A percentile compares a stretch with the other conserved stretches of the same genome.
phyloP scores from a whole-genome alignment of 2,797 vertebrate genomes.

The Pampus argenteus region DNA sequence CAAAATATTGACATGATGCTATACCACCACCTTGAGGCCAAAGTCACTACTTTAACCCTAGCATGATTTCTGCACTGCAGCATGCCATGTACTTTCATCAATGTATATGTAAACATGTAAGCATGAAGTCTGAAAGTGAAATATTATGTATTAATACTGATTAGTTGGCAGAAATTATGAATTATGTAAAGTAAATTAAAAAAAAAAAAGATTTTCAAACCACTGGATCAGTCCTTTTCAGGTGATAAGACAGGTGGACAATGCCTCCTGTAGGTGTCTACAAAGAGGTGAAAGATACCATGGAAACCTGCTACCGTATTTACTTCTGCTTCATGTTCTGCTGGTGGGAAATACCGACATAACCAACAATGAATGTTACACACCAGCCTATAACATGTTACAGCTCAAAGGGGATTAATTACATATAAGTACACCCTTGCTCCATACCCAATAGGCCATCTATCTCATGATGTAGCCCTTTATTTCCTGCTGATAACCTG shows the following conservation, averaged over 20 bases:
- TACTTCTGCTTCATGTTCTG: neutral
- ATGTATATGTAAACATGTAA: neutral
- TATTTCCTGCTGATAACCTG: slow-evolving; percentile 82
- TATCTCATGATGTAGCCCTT: slow-evolving; percentile 72
- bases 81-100: neutral
- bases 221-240: neutral
- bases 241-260: slow-evolving; percentile 15
- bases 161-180: neutral
- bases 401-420: slow-evolving; percentile 61
- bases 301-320: neutral
- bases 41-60: neutral
- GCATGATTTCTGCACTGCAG: neutral
- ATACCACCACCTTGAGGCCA: slow-evolving; percentile 34
- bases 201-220: neutral
- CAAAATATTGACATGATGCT: neutral
- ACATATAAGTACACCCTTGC: slow-evolving; percentile 52
- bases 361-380: slow-evolving; percentile 33
- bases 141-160: neutral
- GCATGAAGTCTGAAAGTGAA: neutral
- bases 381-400: slow-evolving; percentile 37
- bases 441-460: slow-evolving; percentile 37
- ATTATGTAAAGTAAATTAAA: neutral
- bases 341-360: slow-evolving; percentile 8
- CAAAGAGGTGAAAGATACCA: slow-evolving; percentile 4
- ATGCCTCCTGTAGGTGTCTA: slow-evolving; percentile 48